These are phyloP conservation scores for Mesorhabditis sp. DNA, from an alignment of 2,888 invertebrate species.

Conservation along the genomic window DNA sequence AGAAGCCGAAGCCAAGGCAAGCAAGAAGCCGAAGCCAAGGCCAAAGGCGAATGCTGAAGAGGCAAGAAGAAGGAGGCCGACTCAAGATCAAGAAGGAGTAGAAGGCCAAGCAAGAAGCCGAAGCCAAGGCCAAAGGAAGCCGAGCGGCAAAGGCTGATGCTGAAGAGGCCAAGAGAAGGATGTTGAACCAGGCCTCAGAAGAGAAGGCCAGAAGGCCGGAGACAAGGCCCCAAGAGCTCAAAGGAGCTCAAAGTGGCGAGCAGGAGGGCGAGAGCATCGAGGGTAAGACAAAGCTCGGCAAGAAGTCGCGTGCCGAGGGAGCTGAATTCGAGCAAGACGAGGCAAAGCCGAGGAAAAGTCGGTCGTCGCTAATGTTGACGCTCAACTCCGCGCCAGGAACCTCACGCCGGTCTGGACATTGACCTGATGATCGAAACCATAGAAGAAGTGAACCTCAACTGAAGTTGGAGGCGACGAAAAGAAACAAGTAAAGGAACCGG, in stretches of 20 bases:
- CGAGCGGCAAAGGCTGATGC: neutral
- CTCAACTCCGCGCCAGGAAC: no score
- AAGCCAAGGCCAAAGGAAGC: neutral
- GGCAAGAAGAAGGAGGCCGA: slow-evolving; percentile 5
- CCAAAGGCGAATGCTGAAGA: neutral
- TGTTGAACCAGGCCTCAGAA: neutral
- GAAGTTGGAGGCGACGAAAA: neutral
- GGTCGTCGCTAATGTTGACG: neutral
- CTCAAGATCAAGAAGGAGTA: neutral
- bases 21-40: no score
- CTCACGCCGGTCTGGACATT: neutral
- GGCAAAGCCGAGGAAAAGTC: neutral
- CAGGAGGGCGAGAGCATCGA: neutral
- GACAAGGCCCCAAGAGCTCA: neutral
- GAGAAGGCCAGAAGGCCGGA: neutral
- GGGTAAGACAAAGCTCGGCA: neutral
- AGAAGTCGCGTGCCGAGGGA: neutral
- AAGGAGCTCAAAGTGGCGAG: neutral
- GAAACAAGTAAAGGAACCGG: neutral
- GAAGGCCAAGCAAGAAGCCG: slow-evolving; percentile 1
- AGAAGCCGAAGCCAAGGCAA: no score
- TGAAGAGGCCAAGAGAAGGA: slow-evolving; percentile 2
- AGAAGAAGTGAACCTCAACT: neutral
- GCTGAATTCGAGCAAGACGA: neutral
- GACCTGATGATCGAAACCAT: slow-evolving; percentile 1